These are phyloP conservation scores for Dromococcyx pavoninus DNA, from an alignment of 2,797 vertebrate species.

Conservation along the genomic window DNA sequence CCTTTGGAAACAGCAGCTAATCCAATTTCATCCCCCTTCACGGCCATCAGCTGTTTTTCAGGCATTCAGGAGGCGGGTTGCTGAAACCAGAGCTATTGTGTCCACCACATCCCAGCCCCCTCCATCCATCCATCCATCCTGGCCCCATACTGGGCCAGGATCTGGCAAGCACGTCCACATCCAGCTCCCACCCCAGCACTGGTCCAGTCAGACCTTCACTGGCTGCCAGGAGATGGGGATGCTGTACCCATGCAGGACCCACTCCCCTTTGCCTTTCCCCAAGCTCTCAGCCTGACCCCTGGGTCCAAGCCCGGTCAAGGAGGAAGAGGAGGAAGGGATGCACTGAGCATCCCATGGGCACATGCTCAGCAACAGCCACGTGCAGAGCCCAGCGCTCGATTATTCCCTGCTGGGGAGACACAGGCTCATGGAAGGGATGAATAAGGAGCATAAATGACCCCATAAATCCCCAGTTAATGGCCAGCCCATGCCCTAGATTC, in stretches of 20 bases:
- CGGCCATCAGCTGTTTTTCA: conserved; percentile 79
- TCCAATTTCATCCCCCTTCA: conserved; percentile 72
- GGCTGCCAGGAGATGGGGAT: not conserved
- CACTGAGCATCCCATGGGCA: rapidly evolving
- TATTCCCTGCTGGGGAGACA: not conserved
- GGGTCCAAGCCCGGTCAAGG: not conserved
- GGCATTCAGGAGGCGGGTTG: conserved; percentile 63
- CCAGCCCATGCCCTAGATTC: not conserved
- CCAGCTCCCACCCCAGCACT: not conserved
- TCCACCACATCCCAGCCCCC: conserved; percentile 14
- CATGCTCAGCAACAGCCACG: not conserved
- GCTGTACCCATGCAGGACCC: rapidly evolving
- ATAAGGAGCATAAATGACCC: not conserved
- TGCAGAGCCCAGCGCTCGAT: rapidly evolving
- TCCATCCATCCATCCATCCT: not conserved
- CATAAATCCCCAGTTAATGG: not conserved
- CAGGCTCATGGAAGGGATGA: not conserved
- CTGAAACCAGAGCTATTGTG: conserved; percentile 68
- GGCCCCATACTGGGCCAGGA: not conserved
- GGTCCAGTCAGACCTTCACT: rapidly evolving
- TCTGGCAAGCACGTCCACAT: rapidly evolving
- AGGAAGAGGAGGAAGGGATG: not conserved
- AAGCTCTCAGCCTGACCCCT: not conserved
- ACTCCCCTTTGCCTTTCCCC: rapidly evolving
- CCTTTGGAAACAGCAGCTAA: conserved; percentile 72